These are phyloP conservation scores for Ptychodera flava DNA, from an alignment of 35 echinoderm and acorn worm genomes.

Conservation along the genomic window DNA sequence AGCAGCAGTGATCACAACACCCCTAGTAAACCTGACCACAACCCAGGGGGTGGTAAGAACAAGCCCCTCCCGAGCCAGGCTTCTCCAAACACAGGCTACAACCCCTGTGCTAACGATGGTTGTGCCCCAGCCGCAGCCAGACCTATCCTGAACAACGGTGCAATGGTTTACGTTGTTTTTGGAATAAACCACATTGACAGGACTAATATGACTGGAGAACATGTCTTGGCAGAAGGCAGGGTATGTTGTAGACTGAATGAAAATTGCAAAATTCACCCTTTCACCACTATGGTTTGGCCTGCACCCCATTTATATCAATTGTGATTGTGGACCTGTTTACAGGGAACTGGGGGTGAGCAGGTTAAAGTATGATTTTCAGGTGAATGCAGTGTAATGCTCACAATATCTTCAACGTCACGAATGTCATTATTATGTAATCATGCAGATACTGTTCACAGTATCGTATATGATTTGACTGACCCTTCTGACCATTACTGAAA, in stretches of 20 bases:
- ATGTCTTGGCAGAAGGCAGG: slow-evolving; percentile 57
- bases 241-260: slow-evolving; percentile 24
- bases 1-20: background rate
- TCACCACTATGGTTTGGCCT: no score
- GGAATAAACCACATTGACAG: slow-evolving; percentile 42
- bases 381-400: no score
- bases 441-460: no score
- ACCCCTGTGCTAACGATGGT: slow-evolving; percentile 41
- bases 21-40: background rate
- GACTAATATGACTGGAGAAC: slow-evolving; percentile 19
- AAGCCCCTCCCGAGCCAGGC: background rate
- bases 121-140: slow-evolving; percentile 41
- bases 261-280: no score
- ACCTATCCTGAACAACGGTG: slow-evolving; percentile 56
- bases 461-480: no score
- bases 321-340: no score
- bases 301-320: no score
- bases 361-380: no score
- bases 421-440: no score
- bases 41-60: background rate
- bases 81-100: slow-evolving; percentile 22
- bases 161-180: slow-evolving; percentile 74
- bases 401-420: no score
- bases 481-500: no score
- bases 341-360: no score